These are phyloP conservation scores for Nemotelus pantherinus DNA, from an alignment of 2,888 invertebrate species.

Conservation along the genomic window DNA sequence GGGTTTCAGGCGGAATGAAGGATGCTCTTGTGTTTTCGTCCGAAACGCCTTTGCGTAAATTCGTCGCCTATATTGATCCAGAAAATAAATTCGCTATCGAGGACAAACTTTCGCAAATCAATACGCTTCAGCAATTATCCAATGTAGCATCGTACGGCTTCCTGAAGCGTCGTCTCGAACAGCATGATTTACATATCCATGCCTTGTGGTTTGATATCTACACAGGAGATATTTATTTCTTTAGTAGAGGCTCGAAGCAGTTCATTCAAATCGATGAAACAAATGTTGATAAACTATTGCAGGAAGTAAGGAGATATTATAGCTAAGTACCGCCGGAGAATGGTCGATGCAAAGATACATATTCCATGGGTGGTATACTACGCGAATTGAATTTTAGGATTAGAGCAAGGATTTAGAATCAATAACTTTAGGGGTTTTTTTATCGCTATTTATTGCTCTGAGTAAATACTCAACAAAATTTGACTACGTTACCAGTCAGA, in stretches of 20 bases:
- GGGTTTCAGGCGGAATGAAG: slow-evolving; percentile 68
- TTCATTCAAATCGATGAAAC: slow-evolving; percentile 89
- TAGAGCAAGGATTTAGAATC: too few species aligned
- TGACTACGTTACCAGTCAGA: too few species aligned
- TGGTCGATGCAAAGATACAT: neutral
- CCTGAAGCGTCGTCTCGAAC: slow-evolving; percentile 81
- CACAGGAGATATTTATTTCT: slow-evolving; percentile 94
- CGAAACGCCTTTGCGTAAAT: slow-evolving; percentile 86
- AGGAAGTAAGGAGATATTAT: slow-evolving; percentile 83
- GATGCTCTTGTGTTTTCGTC: slow-evolving; percentile 86
- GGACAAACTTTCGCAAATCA: slow-evolving; percentile 95
- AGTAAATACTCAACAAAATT: too few species aligned
- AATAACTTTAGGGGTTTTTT: too few species aligned
- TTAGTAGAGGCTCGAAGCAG: slow-evolving; percentile 84
- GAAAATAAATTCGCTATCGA: slow-evolving; percentile 87
- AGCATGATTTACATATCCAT: slow-evolving; percentile 86
- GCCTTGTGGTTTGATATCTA: slow-evolving; percentile 99
- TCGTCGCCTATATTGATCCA: slow-evolving; percentile 94
- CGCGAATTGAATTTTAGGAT: too few species aligned
- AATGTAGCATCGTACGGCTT: slow-evolving; percentile 94
- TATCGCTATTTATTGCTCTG: too few species aligned
- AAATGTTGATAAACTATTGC: slow-evolving; percentile 76
- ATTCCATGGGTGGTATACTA: too few species aligned
- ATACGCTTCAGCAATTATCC: slow-evolving; percentile 90
- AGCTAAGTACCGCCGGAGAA: slow-evolving; percentile 65